Evolutionary conservation across 2,797 vertebrate species (phyloP), one percentile per base, ranked within the genome.

Genomic region (Microctenopoma lineatum): DNA sequence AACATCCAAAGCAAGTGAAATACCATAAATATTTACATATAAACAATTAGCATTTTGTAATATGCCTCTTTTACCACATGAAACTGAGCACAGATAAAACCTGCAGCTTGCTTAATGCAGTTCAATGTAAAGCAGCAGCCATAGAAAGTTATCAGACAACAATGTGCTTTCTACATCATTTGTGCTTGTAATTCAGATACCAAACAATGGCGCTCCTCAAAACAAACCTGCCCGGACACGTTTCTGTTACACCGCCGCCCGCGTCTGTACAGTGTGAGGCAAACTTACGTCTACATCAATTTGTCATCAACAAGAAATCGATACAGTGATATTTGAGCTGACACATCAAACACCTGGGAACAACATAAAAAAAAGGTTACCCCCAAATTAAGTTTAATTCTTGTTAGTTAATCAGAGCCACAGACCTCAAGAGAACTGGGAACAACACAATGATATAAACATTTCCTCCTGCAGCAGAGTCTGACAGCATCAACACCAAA

Each of bases 1-100:
- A 83, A 88, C 73, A 83, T 71, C 73, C 74, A 84, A 72, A 83
- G 70, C 61, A 86, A 71, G 50, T 66, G 5, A 81, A 81, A 83
- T 84, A 87, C 68, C 41, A 61, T 61, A 75, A 60, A 84, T 86
- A 88, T 91, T 82, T 88, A 84, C 85, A 90, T 87, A 80, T 85
- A 34, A 84, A 87, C 84, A 84, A 81, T 36, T 74, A 65, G 51
- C 74, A 46, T 54, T 76, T 58, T 79, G n/a, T 72, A 76, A 62
- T 85, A 84, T 82, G 75, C 78, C 75, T 82, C 54, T 59, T 64
- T 66, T 26, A 78, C 52, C 79, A 86, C 83, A 63, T 18, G 52
- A 75, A 56, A 67, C 62, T 2, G 16, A 74, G 59, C 44, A 65
- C 50, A 71, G 57, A 80, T 51, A 60, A 61, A 77, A 70, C 61